phyloP scores from a whole-genome alignment of 1,140 invertebrate genomes.

The Panagrolaimus sp. region DNA sequence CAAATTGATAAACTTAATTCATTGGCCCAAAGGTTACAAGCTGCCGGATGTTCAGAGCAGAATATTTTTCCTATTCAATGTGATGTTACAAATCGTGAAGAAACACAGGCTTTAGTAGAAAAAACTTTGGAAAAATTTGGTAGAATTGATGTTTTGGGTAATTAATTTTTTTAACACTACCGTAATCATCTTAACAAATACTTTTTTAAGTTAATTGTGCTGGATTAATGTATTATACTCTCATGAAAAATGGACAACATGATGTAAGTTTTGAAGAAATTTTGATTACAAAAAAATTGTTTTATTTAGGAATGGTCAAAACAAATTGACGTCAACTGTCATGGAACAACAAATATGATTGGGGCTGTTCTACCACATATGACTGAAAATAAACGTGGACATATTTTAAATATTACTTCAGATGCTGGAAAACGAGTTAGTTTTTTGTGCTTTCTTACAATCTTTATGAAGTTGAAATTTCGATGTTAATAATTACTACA shows the following conservation, averaged over 20 bases:
- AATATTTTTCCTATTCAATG: constrained; percentile 37
- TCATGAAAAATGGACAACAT: constrained; percentile 60
- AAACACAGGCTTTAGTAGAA: constrained; percentile 30
- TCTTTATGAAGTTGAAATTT: constrained; percentile 5
- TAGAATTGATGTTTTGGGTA: constrained; percentile 59
- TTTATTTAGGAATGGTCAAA: constrained; percentile 58
- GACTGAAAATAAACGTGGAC: constrained; percentile 58
- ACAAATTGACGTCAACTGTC: constrained; percentile 60
- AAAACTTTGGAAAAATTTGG: constrained; percentile 49
- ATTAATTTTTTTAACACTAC: too few species aligned
- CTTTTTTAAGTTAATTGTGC: constrained; percentile 58
- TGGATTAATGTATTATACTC: constrained; percentile 61
- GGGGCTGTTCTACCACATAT: constrained; percentile 60
- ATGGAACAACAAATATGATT: constrained; percentile 61
- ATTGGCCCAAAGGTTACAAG: constrained; percentile 16
- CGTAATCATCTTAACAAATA: too few species aligned
- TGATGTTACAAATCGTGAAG: constrained; percentile 36
- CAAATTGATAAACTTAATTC: constrained; percentile 30
- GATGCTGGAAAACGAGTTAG: constrained; percentile 60
- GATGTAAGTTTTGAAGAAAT: constrained; percentile 56
- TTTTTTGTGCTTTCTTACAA: background rate
- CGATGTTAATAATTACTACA: background rate
- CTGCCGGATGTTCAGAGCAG: constrained; percentile 9
- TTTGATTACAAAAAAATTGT: background rate
- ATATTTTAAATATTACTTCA: constrained; percentile 61